Percentiles rank a stretch among this genome's conserved stretches.
These are phyloP conservation scores for Podocnemis expansa DNA, from an alignment of 2,113 vertebrate species.

Conservation along the genomic window DNA sequence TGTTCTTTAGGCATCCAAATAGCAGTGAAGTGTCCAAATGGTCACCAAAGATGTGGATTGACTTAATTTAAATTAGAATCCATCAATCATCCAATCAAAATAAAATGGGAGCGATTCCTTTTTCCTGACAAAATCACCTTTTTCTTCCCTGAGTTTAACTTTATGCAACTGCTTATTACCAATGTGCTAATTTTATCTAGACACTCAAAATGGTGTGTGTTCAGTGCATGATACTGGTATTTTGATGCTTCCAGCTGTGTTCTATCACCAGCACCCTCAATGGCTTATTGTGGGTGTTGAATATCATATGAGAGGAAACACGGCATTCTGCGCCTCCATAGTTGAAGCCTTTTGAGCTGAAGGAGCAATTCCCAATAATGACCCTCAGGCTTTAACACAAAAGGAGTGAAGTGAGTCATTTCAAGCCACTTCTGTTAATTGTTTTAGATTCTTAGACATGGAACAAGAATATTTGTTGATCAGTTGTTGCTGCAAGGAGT, in stretches of 20 bases:
- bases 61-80: neutral
- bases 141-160: neutral
- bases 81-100: neutral
- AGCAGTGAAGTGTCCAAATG: neutral
- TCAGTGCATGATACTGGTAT: neutral
- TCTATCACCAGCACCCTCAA: too few species aligned
- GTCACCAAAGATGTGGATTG: neutral
- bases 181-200: neutral
- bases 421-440: neutral
- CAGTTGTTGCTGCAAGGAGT: neutral
- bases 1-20: neutral
- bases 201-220: neutral
- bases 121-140: neutral
- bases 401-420: neutral
- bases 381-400: neutral
- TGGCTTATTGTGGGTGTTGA: neutral
- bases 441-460: neutral
- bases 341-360: neutral
- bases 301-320: neutral
- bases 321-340: neutral
- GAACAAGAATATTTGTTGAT: neutral
- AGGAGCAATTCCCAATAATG: rapidly evolving
- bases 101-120: neutral
- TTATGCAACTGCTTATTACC: neutral
- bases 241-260: neutral